Evolutionary conservation across 2,888 invertebrate species (phyloP).

Genomic region (Xestoiulus laeticollis): DNA sequence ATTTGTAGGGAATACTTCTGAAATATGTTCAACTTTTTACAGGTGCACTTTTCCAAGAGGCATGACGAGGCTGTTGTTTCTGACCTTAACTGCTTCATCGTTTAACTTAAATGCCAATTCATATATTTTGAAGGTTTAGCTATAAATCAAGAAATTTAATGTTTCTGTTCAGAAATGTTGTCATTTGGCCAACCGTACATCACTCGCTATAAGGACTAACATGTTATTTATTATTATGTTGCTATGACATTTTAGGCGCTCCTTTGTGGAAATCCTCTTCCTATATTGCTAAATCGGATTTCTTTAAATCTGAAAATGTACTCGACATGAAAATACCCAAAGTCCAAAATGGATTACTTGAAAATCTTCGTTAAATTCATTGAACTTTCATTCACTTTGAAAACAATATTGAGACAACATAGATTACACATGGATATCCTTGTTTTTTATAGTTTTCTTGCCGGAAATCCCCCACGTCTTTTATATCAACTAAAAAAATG

Average conservation of each 20-base stretch:
- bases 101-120: not conserved
- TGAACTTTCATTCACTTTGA: conserved; percentile 14
- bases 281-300: not conserved
- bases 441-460: conserved; percentile 4
- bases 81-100: not conserved
- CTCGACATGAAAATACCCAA: not conserved
- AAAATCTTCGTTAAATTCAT: not conserved
- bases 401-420: conserved; percentile 36
- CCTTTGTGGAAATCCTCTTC: not conserved
- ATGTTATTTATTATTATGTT: not conserved
- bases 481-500: not conserved
- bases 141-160: not conserved
- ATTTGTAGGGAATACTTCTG: too few species aligned
- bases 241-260: not conserved
- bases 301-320: not conserved
- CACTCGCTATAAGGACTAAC: not conserved
- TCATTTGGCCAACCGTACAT: not conserved
- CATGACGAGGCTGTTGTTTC: not conserved
- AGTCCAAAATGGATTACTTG: not conserved
- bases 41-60: not conserved
- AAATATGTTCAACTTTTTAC: not conserved
- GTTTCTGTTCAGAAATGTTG: not conserved
- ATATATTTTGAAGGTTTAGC: not conserved
- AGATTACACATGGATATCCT: conserved; percentile 19
- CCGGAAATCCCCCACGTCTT: conserved; percentile 27